phyloP scores from a whole-genome alignment of 2,797 vertebrate genomes.

The Poliocrania exsul region DNA sequence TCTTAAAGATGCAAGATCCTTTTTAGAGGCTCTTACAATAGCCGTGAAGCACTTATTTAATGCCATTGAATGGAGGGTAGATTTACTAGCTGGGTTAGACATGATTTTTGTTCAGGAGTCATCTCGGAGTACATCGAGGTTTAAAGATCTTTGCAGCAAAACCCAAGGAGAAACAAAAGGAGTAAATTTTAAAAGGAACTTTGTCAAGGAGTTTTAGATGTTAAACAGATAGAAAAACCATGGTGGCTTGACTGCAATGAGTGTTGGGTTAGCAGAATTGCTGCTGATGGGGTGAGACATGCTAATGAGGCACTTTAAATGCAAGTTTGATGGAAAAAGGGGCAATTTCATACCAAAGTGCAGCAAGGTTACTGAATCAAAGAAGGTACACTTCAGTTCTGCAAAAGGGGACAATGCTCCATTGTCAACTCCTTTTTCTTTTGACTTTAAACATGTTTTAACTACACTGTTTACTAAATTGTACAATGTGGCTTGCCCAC shows the following conservation, averaged over 20 bases:
- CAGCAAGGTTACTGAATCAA: constrained; percentile 75
- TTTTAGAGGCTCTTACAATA: constrained; percentile 75
- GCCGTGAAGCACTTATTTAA: constrained; percentile 80
- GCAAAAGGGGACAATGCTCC: constrained; percentile 67
- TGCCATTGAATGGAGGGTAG: constrained; percentile 75
- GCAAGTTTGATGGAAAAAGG: constrained; percentile 74
- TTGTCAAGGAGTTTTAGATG: constrained; percentile 78
- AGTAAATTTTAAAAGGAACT: constrained; percentile 77
- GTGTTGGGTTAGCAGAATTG: constrained; percentile 39
- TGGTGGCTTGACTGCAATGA: constrained; percentile 28
- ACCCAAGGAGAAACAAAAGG: constrained; percentile 74
- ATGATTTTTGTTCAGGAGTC: constrained; percentile 80
- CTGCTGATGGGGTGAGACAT: constrained; percentile 56
- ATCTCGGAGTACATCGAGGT: constrained; percentile 75
- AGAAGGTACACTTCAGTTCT: constrained; percentile 71
- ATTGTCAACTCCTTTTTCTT: constrained; percentile 69
- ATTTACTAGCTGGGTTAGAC: constrained; percentile 82
- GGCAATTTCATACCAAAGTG: constrained; percentile 71
- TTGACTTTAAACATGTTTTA: constrained; percentile 71
- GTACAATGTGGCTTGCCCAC: constrained; percentile 48
- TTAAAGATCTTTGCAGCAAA: constrained; percentile 77
- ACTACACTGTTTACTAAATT: constrained; percentile 66
- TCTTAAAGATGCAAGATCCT: constrained; percentile 73
- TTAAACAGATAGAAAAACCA: constrained; percentile 69
- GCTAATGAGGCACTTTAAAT: constrained; percentile 77